Evolutionary conservation across 2,797 vertebrate species (phyloP).

Genomic region (Dicrostonyx torquatus): DNA sequence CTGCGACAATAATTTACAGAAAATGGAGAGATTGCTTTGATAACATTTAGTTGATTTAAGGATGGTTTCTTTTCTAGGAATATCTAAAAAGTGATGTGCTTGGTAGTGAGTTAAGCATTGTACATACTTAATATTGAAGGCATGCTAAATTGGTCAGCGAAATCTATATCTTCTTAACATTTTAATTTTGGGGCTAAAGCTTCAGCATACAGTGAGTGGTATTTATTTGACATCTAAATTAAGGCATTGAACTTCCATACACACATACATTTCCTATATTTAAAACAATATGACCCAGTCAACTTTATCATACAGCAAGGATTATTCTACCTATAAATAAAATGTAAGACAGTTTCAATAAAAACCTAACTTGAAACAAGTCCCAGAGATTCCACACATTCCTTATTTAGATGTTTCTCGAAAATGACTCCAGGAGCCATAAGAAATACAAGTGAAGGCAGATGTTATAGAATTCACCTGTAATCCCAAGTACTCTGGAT

Average conservation of each 20-base stretch:
- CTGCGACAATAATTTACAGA: too few relatives aligned
- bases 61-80: constrained; percentile 24
- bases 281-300: neutral
- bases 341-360: neutral
- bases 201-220: neutral
- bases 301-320: neutral
- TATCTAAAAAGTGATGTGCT: constrained; percentile 26
- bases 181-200: constrained; percentile 44
- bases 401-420: constrained; percentile 12
- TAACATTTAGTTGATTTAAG: neutral
- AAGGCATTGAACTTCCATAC: neutral
- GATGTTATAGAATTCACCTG: neutral
- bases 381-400: neutral
- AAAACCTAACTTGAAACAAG: neutral
- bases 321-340: constrained; percentile 25
- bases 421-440: neutral
- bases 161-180: constrained; percentile 22
- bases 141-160: constrained; percentile 35
- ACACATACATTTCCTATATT: neutral
- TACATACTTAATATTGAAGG: constrained; percentile 54
- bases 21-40: neutral
- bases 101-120: constrained; percentile 44
- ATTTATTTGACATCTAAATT: constrained; percentile 45
- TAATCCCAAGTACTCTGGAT: neutral
- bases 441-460: neutral